Evolutionary conservation across 2,113 vertebrate genomes (phyloP).

Genomic region (Ceyx melanurus): DNA sequence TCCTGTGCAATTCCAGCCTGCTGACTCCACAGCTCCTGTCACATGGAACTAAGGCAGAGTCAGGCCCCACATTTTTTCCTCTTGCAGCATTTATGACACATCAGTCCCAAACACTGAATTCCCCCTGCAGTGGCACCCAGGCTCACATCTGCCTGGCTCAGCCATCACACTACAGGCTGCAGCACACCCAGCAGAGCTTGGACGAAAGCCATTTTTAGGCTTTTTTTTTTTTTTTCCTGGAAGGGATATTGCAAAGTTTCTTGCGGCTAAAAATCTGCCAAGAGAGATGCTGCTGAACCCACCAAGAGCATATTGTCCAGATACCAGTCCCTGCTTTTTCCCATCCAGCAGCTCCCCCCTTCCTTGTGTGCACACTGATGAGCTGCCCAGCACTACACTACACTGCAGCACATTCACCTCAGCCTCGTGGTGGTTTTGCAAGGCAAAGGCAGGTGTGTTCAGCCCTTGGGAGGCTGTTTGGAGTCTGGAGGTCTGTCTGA

Average conservation of each 20-base stretch:
- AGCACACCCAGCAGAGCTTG: neutral
- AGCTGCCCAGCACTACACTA: neutral
- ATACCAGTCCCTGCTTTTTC: neutral
- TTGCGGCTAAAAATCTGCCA: neutral
- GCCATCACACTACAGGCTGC: neutral
- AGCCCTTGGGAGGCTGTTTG: accelerated
- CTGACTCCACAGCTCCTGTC: neutral
- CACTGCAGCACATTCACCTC: neutral
- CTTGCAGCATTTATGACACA: neutral
- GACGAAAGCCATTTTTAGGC: neutral
- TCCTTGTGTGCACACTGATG: accelerated
- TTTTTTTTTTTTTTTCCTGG: neutral
- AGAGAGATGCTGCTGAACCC: neutral
- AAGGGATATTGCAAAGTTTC: neutral
- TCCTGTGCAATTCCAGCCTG: accelerated
- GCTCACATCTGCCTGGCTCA: neutral
- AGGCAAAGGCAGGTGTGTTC: neutral
- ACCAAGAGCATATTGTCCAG: accelerated
- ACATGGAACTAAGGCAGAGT: neutral
- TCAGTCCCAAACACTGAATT: neutral
- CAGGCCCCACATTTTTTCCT: neutral
- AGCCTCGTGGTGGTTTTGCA: neutral
- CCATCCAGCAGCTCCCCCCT: neutral
- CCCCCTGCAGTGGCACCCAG: neutral
- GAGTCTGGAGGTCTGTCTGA: neutral